Evolutionary conservation across 2,797 vertebrate species (phyloP).

Genomic region (Neostethus bicornis): DNA sequence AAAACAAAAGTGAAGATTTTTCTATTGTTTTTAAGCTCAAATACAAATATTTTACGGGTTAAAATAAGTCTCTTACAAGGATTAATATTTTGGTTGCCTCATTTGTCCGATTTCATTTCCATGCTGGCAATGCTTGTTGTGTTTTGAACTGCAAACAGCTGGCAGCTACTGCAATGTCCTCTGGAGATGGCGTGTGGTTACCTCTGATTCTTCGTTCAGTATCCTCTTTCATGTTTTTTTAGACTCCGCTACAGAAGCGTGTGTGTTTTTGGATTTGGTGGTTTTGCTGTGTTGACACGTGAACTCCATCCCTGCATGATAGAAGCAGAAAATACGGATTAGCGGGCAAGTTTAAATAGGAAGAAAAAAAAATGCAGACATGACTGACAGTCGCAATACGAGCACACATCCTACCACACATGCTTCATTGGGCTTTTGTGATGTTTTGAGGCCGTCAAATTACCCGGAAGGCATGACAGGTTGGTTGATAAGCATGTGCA

Average conservation of each 20-base stretch:
- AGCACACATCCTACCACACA: constrained; percentile 50
- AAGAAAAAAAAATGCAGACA: constrained; percentile 40
- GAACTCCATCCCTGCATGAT: constrained; percentile 43
- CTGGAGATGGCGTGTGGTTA: constrained; percentile 21
- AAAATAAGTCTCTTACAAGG: neutral
- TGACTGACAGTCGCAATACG: constrained; percentile 67
- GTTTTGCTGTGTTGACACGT: constrained; percentile 53
- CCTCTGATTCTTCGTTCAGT: constrained; percentile 26
- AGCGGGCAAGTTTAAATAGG: constrained; percentile 46
- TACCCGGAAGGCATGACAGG: constrained; percentile 42
- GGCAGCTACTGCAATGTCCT: neutral
- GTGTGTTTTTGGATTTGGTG: constrained; percentile 38
- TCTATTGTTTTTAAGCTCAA: neutral
- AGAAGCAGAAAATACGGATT: constrained; percentile 60
- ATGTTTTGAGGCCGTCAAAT: constrained; percentile 63
- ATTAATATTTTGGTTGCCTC: neutral
- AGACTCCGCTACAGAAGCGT: constrained; percentile 34
- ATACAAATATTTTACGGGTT: neutral
- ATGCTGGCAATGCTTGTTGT: constrained; percentile 5
- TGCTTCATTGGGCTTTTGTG: constrained; percentile 53
- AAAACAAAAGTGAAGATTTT: constrained; percentile 14
- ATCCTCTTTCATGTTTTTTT: constrained; percentile 44
- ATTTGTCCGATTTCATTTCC: neutral
- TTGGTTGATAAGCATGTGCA: constrained; percentile 48
- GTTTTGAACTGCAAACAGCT: neutral